Evolutionary conservation across 1,140 invertebrate genomes (phyloP), one percentile per base, ranked within the genome.

Genomic region (Pristionchus pacificus): DNA sequence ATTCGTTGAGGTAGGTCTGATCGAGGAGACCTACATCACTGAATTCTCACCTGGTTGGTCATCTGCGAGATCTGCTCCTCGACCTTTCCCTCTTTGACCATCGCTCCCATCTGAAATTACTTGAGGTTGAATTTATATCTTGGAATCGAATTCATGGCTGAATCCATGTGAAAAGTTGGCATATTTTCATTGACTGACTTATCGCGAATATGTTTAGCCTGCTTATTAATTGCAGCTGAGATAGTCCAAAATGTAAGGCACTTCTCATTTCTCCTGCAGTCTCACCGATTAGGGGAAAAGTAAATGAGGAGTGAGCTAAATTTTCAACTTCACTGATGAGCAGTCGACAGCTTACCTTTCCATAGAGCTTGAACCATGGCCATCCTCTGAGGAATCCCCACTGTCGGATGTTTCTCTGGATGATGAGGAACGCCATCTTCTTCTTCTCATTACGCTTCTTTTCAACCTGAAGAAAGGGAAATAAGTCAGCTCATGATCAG

Each of bases 11-110:
- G n/a, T n/a, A n/a, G n/a, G n/a, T n/a, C n/a, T n/a, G n/a, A n/a
- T n/a, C n/a, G n/a, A n/a, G n/a, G n/a, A n/a, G n/a, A n/a, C n/a
- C n/a, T n/a, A n/a, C n/a, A n/a, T n/a, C n/a, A n/a, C n/a, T n/a
- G n/a, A n/a, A n/a, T n/a, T n/a, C 6, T 95, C 87, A 98, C 95
- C 86, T 97, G 93, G 82, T 6, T 49, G 38, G 6, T 49, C 38
- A 97, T 90, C 90, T 87, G 94, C 92, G 86, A 92, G 92, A 85
- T 97, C 87, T 98, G 94, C 88, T 98, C 95, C 88, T 97, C 96
- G 87, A 97, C 90, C 79, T 93, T 91, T 85, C 92, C 92, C 87
- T 95, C 93, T 89, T 95, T 96, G 89, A 76, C 32, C 19, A 80
- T 49, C 33, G 74, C 72, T 28, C 72, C 78, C 28, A 77, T 93